phyloP scores from a whole-genome alignment of 30 jellyfish, hydroid and myxozoan genomes.

The Hydractinia echinata region DNA sequence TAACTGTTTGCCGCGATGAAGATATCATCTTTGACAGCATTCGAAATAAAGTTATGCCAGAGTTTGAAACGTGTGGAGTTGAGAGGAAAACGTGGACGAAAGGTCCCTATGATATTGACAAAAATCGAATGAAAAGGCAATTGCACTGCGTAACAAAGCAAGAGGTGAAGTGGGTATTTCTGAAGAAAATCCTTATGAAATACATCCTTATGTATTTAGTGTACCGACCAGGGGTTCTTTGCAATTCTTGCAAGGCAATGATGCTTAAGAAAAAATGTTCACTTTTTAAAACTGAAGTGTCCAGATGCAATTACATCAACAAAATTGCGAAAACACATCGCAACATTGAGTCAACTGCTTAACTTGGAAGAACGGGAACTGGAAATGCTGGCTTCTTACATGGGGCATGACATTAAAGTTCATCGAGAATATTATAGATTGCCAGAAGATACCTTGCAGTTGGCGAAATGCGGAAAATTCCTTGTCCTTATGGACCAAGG shows the following conservation, averaged over 20 bases:
- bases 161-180: slow-evolving; percentile 35
- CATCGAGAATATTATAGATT: slow-evolving; percentile 57
- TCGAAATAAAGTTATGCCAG: slow-evolving; percentile 40
- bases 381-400: slow-evolving; percentile 45
- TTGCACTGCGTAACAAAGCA: neutral
- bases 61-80: slow-evolving; percentile 27
- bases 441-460: slow-evolving; percentile 50
- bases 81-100: slow-evolving; percentile 40
- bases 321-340: slow-evolving; percentile 40
- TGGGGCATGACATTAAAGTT: slow-evolving; percentile 57
- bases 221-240: slow-evolving; percentile 46
- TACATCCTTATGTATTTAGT: slow-evolving; percentile 42
- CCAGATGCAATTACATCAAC: slow-evolving; percentile 46
- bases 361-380: slow-evolving; percentile 43
- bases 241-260: slow-evolving; percentile 43
- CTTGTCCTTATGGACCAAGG: slow-evolving; percentile 47
- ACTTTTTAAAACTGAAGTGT: slow-evolving; percentile 4
- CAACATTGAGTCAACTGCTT: slow-evolving; percentile 46
- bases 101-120: slow-evolving; percentile 32
- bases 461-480: slow-evolving; percentile 50
- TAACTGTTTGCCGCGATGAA: slow-evolving; percentile 19
- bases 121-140: slow-evolving; percentile 7
- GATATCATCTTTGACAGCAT: slow-evolving; percentile 37
- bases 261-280: slow-evolving; percentile 34
- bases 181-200: slow-evolving; percentile 28